Conservation (phyloP, 2,888 invertebrate species). For the Peribatodes rhomboidaria region DNA sequence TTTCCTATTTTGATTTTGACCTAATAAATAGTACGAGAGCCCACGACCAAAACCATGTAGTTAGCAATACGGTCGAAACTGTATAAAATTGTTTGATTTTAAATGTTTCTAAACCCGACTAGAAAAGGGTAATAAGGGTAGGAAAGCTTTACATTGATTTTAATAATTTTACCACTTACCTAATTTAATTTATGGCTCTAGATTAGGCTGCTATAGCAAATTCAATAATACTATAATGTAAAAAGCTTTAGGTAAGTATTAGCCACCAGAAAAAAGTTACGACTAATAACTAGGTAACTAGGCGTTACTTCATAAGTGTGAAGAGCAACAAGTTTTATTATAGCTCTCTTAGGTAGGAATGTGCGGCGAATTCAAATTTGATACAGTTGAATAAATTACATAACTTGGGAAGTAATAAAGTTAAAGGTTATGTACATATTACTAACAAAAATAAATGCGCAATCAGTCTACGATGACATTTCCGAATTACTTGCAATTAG, state of each 20-base stretch:
- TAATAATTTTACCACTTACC: too few relatives aligned
- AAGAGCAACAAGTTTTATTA: not conserved
- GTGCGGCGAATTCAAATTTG: slow-evolving; percentile 1
- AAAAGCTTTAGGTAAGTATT: not conserved
- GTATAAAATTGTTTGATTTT: too few relatives aligned
- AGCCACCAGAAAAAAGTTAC: not conserved
- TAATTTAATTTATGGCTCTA: too few relatives aligned
- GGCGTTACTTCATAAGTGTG: not conserved
- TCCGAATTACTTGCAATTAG: slow-evolving; percentile 22
- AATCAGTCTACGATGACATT: slow-evolving; percentile 16
- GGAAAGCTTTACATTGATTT: too few relatives aligned
- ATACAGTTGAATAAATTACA: slow-evolving; percentile 10
- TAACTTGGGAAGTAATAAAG: slow-evolving; percentile 29
- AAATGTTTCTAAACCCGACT: too few relatives aligned
- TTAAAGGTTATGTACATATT: slow-evolving; percentile 28
- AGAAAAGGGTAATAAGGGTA: too few relatives aligned
- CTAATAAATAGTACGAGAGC: too few relatives aligned
- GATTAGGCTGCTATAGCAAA: not conserved
- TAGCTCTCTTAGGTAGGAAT: not conserved
- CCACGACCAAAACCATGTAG: too few relatives aligned
- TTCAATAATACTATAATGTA: not conserved
- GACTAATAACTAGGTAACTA: too few relatives aligned
- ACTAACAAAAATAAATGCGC: not conserved
- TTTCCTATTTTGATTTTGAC: slow-evolving; percentile 2
- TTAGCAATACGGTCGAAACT: too few relatives aligned